A percentile compares a stretch with the other conserved stretches of the same genome.
These are phyloP conservation scores for Drosophila paranaensis DNA, from an alignment of 2,888 invertebrate genomes.

Conservation along the genomic window DNA sequence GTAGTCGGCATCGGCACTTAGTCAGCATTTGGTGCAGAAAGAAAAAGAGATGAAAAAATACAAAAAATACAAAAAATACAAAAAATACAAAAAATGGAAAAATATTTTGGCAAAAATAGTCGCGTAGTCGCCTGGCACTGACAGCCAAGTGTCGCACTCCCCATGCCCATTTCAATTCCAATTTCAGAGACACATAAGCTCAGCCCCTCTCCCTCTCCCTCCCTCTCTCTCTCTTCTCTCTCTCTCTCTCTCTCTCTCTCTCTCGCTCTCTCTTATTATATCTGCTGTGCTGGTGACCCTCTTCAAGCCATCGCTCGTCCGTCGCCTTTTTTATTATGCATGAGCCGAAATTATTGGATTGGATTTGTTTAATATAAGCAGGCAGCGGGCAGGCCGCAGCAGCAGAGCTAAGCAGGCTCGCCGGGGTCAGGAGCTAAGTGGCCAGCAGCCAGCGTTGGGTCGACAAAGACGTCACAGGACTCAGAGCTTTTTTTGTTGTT, in stretches of 20 bases:
- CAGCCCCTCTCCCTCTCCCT: not conserved
- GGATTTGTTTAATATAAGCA: slow-evolving; percentile 59
- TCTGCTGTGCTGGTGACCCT: slow-evolving; percentile 40
- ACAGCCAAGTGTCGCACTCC: slow-evolving; percentile 69
- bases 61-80: not conserved
- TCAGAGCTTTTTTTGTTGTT: not conserved
- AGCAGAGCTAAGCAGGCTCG: slow-evolving; percentile 36
- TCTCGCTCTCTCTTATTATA: not conserved
- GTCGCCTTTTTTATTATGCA: slow-evolving; percentile 68
- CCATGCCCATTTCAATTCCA: slow-evolving; percentile 29
- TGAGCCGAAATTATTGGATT: slow-evolving; percentile 60
- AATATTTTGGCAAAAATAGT: slow-evolving; percentile 67
- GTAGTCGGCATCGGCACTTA: slow-evolving; percentile 52
- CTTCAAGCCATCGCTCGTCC: slow-evolving; percentile 53
- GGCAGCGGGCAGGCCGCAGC: slow-evolving; percentile 13
- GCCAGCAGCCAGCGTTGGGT: slow-evolving; percentile 23
- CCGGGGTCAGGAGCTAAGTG: slow-evolving; percentile 45
- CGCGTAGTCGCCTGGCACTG: slow-evolving; percentile 56
- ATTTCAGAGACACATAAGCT: slow-evolving; percentile 24
- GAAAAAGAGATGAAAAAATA: not conserved
- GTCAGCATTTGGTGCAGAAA: slow-evolving; percentile 68
- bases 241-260: not conserved
- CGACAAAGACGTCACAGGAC: slow-evolving; percentile 20
- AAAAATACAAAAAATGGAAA: slow-evolving; percentile 20
- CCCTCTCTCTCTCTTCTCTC: not conserved